These are phyloP conservation scores for Eristalinus sepulchralis DNA, from an alignment of 2,888 invertebrate species.

Conservation along the genomic window DNA sequence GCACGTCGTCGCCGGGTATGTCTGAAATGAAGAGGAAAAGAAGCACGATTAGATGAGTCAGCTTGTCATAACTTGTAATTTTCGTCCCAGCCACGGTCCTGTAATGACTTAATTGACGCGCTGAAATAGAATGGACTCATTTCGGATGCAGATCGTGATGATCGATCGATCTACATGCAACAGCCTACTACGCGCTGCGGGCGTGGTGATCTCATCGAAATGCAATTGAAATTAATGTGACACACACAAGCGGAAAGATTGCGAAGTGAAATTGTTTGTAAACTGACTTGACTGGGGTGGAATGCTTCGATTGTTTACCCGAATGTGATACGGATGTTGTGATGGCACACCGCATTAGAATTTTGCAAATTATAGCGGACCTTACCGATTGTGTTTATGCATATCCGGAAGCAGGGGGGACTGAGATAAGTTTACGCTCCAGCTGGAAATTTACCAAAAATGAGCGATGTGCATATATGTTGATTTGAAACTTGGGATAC, in stretches of 20 bases:
- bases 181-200: neutral
- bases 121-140: constrained; percentile 18
- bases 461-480: no score
- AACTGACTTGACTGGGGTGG: neutral
- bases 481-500: no score
- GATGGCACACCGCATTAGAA: neutral
- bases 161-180: constrained; percentile 17
- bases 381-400: neutral
- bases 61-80: constrained; percentile 23
- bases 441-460: no score
- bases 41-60: constrained; percentile 42
- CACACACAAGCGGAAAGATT: neutral
- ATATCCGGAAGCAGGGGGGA: neutral
- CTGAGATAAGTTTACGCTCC: neutral
- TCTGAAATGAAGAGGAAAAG: constrained; percentile 75
- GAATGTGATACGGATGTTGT: neutral
- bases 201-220: constrained; percentile 48
- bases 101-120: constrained; percentile 33
- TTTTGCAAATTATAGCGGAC: neutral
- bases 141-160: constrained; percentile 32
- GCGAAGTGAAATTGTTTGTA: neutral
- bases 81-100: constrained; percentile 2
- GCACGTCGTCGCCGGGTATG: constrained; percentile 83
- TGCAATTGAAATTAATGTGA: constrained; percentile 37
- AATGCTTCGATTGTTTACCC: neutral